A percentile compares a stretch with the other conserved stretches of the same genome.
phyloP scores from a whole-genome alignment of 2,113 vertebrate species.

The Scomber scombrus region DNA sequence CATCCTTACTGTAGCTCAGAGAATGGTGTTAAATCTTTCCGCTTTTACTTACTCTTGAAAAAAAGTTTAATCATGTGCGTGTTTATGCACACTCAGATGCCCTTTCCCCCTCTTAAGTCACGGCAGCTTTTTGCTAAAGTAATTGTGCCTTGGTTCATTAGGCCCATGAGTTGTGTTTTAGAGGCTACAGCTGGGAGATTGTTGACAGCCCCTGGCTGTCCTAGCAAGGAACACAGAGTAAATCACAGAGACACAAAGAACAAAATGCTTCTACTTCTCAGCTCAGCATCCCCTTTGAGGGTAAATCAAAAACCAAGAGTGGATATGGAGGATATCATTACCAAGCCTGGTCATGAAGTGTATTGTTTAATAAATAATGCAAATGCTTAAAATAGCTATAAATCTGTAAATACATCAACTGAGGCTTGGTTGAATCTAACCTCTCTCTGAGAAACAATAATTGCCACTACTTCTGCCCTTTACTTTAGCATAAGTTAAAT shows the following conservation, averaged over 20 bases:
- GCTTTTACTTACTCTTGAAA: constrained; percentile 20
- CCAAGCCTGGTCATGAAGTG: neutral
- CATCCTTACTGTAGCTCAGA: neutral
- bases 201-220: constrained; percentile 75
- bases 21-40: neutral
- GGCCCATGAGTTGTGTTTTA: constrained; percentile 77
- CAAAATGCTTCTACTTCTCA: constrained; percentile 59
- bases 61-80: constrained; percentile 23
- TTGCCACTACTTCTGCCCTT: neutral
- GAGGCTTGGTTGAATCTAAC: neutral
- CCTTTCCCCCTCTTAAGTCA: constrained; percentile 54
- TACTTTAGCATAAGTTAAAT: neutral
- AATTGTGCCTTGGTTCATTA: constrained; percentile 82
- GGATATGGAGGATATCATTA: constrained; percentile 13
- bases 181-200: constrained; percentile 76
- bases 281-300: constrained; percentile 48
- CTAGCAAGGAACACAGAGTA: constrained; percentile 60
- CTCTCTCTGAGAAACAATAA: neutral
- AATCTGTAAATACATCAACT: neutral
- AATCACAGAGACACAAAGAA: constrained; percentile 70
- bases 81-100: constrained; percentile 52
- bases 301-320: constrained; percentile 47
- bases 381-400: constrained; percentile 4
- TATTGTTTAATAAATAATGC: constrained; percentile 21
- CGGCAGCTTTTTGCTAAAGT: constrained; percentile 70